Percentiles rank a stretch among this genome's conserved stretches.
These are phyloP conservation scores for Hyles vespertilio DNA, from an alignment of 1,140 invertebrate species.

Conservation along the genomic window DNA sequence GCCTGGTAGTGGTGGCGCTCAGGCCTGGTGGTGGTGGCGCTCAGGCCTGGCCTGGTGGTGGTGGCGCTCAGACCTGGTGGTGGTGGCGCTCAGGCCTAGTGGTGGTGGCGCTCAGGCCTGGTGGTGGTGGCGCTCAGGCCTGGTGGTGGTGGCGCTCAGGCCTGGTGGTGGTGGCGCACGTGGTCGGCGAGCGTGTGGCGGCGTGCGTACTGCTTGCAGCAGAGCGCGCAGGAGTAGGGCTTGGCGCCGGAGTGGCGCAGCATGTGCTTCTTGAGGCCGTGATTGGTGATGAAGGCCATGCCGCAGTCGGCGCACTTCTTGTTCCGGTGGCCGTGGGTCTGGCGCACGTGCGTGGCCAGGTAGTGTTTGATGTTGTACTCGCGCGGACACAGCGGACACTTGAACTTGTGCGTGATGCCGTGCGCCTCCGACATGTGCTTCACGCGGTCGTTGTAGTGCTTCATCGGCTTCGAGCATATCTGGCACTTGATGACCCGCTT, in stretches of 20 bases:
- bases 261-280: conserved; percentile 64
- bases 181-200: conserved; percentile 53
- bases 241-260: conserved; percentile 49
- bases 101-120: no score
- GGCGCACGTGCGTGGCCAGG: conserved; percentile 58
- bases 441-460: conserved; percentile 62
- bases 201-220: conserved; percentile 49
- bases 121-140: no score
- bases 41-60: no score
- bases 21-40: no score
- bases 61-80: no score
- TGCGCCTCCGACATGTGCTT: conserved; percentile 65
- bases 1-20: no score
- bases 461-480: conserved; percentile 63
- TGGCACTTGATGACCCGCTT: conserved; percentile 56
- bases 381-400: conserved; percentile 47
- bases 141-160: neutral
- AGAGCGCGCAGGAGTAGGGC: conserved; percentile 42
- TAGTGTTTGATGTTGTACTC: conserved; percentile 66
- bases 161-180: conserved; percentile 46
- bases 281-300: conserved; percentile 63
- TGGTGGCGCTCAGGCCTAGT: no score
- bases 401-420: conserved; percentile 57
- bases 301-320: conserved; percentile 57
- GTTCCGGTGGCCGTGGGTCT: conserved; percentile 59